Conservation (phyloP, 1,140 invertebrate species). For the Bradynema listronoti region DNA sequence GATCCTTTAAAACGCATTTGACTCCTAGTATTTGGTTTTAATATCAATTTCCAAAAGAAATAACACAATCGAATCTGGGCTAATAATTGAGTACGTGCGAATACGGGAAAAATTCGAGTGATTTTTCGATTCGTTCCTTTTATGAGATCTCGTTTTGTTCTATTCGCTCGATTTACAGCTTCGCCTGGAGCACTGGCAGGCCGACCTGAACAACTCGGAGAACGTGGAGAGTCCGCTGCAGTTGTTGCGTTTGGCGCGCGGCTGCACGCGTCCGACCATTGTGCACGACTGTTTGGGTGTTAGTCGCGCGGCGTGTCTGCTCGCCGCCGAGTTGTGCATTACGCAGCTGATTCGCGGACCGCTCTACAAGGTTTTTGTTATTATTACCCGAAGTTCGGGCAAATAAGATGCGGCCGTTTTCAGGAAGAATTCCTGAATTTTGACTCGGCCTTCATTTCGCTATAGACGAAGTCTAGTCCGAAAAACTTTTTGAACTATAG, state of each 20-base stretch:
- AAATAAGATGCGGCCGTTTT: no score
- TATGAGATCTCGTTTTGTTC: constrained; percentile 2
- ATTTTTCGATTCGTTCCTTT: not conserved
- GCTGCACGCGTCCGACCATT: constrained; percentile 37
- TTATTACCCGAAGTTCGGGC: no score
- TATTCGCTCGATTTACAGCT: constrained; percentile 35
- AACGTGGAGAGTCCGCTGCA: constrained; percentile 44
- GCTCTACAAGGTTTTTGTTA: constrained; percentile 40
- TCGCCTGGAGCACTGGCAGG: constrained; percentile 54
- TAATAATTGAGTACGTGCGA: no score
- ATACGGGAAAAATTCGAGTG: not conserved
- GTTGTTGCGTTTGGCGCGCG: constrained; percentile 42
- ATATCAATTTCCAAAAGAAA: no score
- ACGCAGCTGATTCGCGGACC: constrained; percentile 45
- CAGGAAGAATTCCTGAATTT: no score
- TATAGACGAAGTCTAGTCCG: no score
- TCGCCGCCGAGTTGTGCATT: constrained; percentile 51
- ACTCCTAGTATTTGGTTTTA: no score
- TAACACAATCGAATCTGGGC: no score
- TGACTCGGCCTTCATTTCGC: no score
- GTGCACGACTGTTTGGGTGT: constrained; percentile 50
- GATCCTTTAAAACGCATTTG: no score
- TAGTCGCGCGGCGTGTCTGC: constrained; percentile 47
- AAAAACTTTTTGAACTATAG: no score
- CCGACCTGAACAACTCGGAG: constrained; percentile 51